phyloP scores from a whole-genome alignment of 2,797 vertebrate species.

The Pitangus sulphuratus region DNA sequence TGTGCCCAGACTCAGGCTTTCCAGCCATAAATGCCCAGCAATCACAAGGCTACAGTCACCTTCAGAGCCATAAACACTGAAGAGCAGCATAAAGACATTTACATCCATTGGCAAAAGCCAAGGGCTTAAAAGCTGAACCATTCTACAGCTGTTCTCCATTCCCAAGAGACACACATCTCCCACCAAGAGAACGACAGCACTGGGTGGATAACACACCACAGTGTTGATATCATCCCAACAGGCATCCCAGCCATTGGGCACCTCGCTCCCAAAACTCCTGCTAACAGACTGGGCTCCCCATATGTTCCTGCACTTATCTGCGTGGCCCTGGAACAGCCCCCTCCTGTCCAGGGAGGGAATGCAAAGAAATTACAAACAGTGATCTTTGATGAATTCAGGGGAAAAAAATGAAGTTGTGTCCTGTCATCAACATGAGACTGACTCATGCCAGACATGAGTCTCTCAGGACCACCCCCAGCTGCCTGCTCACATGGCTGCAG shows the following conservation, averaged over 20 bases:
- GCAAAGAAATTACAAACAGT: background rate
- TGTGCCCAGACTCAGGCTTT: background rate
- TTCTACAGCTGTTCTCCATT: background rate
- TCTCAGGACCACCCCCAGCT: rapidly evolving
- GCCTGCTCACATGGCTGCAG: background rate
- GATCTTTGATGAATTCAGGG: background rate
- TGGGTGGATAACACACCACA: background rate
- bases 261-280: rapidly evolving
- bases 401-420: rapidly evolving
- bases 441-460: background rate
- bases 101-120: background rate
- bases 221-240: background rate
- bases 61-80: background rate
- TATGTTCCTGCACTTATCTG: rapidly evolving
- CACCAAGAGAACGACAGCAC: background rate
- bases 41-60: background rate
- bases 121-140: background rate
- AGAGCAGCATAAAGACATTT: background rate
- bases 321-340: background rate
- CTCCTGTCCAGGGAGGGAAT: background rate
- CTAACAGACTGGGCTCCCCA: background rate
- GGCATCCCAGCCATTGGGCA: background rate
- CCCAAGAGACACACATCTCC: background rate
- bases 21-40: background rate
- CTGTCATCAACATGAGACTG: background rate